These are phyloP conservation scores for Lithosia quadra DNA, from an alignment of 2,888 invertebrate species.

Conservation along the genomic window DNA sequence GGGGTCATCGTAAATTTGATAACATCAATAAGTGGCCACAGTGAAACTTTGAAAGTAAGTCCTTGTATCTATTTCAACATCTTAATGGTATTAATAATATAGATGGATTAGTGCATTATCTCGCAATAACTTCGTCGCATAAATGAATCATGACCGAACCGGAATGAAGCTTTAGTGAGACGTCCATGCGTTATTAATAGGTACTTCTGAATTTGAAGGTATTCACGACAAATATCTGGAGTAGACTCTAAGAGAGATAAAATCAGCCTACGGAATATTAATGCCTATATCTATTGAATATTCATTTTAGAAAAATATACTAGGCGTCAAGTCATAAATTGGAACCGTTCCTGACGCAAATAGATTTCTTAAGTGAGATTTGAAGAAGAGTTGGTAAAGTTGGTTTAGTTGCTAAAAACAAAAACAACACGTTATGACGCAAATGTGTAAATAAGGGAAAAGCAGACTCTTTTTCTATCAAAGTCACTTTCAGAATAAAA, in stretches of 20 bases:
- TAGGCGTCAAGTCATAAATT: too few species aligned
- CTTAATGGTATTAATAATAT: neutral
- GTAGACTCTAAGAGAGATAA: neutral
- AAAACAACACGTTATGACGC: too few species aligned
- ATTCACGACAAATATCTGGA: neutral
- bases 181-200: neutral
- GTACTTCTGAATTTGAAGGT: neutral
- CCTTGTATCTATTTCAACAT: neutral
- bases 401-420: neutral
- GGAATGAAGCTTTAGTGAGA: neutral
- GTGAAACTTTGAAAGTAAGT: conserved; percentile 77
- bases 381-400: neutral
- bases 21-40: conserved; percentile 65
- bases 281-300: too few species aligned
- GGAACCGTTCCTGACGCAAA: neutral
- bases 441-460: too few species aligned
- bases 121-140: neutral
- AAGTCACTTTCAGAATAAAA: too few species aligned
- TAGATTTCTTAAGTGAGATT: neutral
- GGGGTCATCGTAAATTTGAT: conserved; percentile 60
- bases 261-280: neutral
- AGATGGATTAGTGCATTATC: neutral
- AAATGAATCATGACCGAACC: neutral
- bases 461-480: neutral
- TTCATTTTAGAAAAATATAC: too few species aligned